Conservation (phyloP, 2,113 vertebrate species). For the Stigmatopora argus region DNA sequence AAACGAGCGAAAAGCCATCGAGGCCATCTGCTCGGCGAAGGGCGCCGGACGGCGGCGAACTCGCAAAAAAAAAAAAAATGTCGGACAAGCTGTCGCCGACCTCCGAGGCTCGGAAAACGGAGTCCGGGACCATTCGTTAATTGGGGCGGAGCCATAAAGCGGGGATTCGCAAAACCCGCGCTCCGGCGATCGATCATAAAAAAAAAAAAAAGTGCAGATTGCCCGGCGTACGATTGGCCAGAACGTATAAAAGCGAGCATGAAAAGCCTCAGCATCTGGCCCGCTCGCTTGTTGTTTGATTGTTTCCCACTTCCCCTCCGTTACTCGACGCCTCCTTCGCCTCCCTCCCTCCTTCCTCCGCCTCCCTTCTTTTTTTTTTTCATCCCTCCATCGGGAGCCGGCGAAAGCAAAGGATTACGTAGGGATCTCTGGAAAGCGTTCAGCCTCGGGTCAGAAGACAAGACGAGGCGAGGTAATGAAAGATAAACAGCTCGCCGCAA, state of each 20-base stretch:
- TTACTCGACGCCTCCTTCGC: slow-evolving; percentile 34
- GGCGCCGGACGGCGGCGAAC: slow-evolving; percentile 82
- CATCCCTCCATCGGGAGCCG: slow-evolving; percentile 67
- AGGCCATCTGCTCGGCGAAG: slow-evolving; percentile 91
- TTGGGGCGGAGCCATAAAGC: not conserved
- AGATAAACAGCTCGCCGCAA: slow-evolving; percentile 79
- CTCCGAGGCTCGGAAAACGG: slow-evolving; percentile 18
- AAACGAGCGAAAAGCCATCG: slow-evolving; percentile 87
- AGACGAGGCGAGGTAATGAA: slow-evolving; percentile 76
- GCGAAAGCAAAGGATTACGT: slow-evolving; percentile 66
- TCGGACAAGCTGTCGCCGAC: slow-evolving; percentile 69
- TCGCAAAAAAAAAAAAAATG: slow-evolving; percentile 69
- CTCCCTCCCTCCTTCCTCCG: slow-evolving; percentile 45
- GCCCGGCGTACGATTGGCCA: slow-evolving; percentile 26
- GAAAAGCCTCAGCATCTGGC: slow-evolving; percentile 63
- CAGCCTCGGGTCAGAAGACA: slow-evolving; percentile 74
- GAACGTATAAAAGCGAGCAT: slow-evolving; percentile 38
- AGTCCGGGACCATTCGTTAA: not conserved
- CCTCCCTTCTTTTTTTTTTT: slow-evolving; percentile 56
- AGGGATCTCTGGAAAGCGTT: slow-evolving; percentile 67
- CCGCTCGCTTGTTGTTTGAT: slow-evolving; percentile 65
- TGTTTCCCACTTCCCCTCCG: slow-evolving; percentile 59
- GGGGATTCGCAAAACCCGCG: slow-evolving; percentile 9
- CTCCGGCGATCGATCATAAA: slow-evolving; percentile 25
- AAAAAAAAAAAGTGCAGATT: slow-evolving; percentile 16